phyloP scores from a whole-genome alignment of 1,140 invertebrate species.

The Tetranychus cinnabarinus region DNA sequence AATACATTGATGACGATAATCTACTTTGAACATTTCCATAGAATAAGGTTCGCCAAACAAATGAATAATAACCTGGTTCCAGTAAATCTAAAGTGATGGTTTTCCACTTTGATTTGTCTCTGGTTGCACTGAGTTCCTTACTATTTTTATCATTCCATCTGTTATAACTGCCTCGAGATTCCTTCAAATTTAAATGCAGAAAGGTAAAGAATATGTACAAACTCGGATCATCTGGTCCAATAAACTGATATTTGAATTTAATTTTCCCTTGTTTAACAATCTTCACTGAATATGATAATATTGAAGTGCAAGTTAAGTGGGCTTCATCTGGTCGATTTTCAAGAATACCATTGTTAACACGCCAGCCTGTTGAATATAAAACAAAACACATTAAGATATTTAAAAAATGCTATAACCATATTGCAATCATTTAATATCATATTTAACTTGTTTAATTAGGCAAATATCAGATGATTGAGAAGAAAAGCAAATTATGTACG shows the following conservation, averaged over 20 bases:
- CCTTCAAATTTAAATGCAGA: conserved; percentile 1
- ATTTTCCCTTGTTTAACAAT: conserved; percentile 27
- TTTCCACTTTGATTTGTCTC: conserved; percentile 3
- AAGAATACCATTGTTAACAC: neutral
- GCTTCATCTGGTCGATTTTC: neutral
- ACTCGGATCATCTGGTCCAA: conserved; percentile 3
- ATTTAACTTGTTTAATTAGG: too few relatives aligned
- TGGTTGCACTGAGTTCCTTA: neutral
- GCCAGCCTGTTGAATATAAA: neutral
- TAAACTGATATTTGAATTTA: conserved; percentile 28
- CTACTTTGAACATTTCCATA: neutral
- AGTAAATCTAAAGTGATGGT: neutral
- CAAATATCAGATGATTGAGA: too few relatives aligned
- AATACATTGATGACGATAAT: neutral
- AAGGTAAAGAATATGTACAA: conserved; percentile 5
- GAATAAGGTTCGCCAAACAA: conserved; percentile 2
- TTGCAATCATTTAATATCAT: too few relatives aligned
- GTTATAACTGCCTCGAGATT: neutral
- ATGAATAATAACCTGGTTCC: conserved; percentile 4
- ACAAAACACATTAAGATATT: neutral
- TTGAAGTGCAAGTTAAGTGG: neutral
- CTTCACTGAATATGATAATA: conserved; percentile 23
- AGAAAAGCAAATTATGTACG: neutral
- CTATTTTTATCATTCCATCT: neutral
- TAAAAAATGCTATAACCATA: too few relatives aligned